Evolutionary conservation across 2,888 invertebrate species (phyloP).

Genomic region (Polietes domitor): DNA sequence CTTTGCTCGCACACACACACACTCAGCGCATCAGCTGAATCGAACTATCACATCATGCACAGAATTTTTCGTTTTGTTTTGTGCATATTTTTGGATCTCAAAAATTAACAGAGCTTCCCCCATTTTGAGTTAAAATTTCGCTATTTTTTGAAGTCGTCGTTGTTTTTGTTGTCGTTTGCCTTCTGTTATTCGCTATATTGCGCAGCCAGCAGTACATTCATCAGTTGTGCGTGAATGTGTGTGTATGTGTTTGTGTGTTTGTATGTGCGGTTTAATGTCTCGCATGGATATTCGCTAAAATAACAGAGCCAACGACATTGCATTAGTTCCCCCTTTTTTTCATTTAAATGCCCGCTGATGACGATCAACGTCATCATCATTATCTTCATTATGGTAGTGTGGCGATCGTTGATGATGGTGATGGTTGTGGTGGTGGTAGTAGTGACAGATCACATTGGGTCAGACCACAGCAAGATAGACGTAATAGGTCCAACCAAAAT

Average conservation of each 20-base stretch:
- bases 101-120: conserved; percentile 36
- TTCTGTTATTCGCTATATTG: not conserved
- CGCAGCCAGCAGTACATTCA: conserved; percentile 21
- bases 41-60: not conserved
- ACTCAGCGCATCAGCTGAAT: not conserved
- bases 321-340: conserved; percentile 32
- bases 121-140: conserved; percentile 39
- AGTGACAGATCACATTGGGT: conserved; percentile 12
- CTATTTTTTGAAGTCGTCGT: conserved; percentile 14
- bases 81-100: conserved; percentile 33
- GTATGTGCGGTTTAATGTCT: conserved; percentile 15
- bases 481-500: too few relatives aligned
- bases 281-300: conserved; percentile 41
- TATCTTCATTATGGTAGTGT: conserved; percentile 40
- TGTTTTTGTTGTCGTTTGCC: not conserved
- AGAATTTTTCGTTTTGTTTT: not conserved
- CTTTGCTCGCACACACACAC: not conserved
- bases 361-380: conserved; percentile 47
- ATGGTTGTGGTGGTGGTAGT: conserved; percentile 51
- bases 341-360: conserved; percentile 49
- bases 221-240: conserved; percentile 24
- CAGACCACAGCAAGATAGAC: too few relatives aligned
- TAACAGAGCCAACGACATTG: conserved; percentile 31
- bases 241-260: not conserved
- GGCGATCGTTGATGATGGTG: conserved; percentile 59